phyloP scores from a whole-genome alignment of 2,113 vertebrate genomes.

The Salvelinus fontinalis region DNA sequence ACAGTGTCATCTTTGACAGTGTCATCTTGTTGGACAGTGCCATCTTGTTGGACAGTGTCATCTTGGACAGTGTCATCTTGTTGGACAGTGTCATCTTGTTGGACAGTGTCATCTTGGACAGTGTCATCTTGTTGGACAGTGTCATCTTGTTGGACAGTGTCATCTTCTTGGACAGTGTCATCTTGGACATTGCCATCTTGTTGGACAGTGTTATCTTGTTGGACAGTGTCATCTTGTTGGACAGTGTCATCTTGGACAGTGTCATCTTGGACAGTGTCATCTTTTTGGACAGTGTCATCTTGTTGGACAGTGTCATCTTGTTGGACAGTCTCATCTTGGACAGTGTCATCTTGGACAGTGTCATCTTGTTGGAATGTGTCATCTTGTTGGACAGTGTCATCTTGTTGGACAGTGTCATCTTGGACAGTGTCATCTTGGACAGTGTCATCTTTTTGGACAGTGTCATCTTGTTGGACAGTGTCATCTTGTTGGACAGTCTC shows the following conservation, averaged over 20 bases:
- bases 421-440: neutral
- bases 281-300: conserved; percentile 6
- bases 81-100: no score
- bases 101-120: no score
- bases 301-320: conserved; percentile 37
- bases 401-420: no score
- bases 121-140: no score
- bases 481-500: no score
- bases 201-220: conserved; percentile 7
- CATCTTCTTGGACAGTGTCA: no score
- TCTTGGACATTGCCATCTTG: neutral
- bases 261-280: neutral
- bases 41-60: neutral
- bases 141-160: no score
- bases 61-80: no score
- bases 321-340: no score
- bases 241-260: conserved; percentile 32
- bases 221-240: neutral
- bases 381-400: conserved; percentile 27
- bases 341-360: no score
- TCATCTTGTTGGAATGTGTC: no score
- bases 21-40: neutral
- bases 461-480: no score
- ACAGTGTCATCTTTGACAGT: conserved; percentile 29
- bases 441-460: neutral